phyloP scores from a whole-genome alignment of 2,797 vertebrate species.

The Clarias laeviceps region DNA sequence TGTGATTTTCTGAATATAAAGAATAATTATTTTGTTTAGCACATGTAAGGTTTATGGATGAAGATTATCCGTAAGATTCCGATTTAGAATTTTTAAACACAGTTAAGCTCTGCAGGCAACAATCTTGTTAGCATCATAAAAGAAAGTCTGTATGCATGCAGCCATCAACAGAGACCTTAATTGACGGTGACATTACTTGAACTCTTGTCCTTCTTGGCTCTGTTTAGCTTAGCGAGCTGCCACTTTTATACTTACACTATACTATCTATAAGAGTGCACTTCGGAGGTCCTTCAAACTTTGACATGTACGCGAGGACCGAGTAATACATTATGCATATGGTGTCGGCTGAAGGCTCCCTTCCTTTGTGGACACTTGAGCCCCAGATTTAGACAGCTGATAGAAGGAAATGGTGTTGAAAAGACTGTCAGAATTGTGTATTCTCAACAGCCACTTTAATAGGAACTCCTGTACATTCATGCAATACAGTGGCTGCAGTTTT shows the following conservation, averaged over 20 bases:
- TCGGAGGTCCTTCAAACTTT: constrained; percentile 86
- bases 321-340: constrained; percentile 74
- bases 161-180: constrained; percentile 95
- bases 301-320: constrained; percentile 77
- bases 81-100: constrained; percentile 61
- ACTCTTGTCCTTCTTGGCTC: constrained; percentile 71
- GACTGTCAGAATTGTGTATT: constrained; percentile 1
- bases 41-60: neutral
- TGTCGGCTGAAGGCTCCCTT: constrained; percentile 46
- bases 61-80: neutral
- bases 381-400: constrained; percentile 37
- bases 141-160: constrained; percentile 83
- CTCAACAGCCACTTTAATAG: neutral
- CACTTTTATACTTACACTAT: constrained; percentile 89
- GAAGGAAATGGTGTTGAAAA: constrained; percentile 17
- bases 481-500: no score
- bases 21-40: neutral
- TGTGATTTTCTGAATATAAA: neutral
- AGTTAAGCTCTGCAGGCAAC: constrained; percentile 94
- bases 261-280: constrained; percentile 86
- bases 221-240: constrained; percentile 81
- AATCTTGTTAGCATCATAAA: constrained; percentile 93
- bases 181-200: constrained; percentile 95
- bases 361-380: constrained; percentile 38
- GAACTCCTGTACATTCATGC: constrained; percentile 5